Evolutionary conservation across 1,140 invertebrate genomes (phyloP).

Genomic region (Dreissena polymorpha): DNA sequence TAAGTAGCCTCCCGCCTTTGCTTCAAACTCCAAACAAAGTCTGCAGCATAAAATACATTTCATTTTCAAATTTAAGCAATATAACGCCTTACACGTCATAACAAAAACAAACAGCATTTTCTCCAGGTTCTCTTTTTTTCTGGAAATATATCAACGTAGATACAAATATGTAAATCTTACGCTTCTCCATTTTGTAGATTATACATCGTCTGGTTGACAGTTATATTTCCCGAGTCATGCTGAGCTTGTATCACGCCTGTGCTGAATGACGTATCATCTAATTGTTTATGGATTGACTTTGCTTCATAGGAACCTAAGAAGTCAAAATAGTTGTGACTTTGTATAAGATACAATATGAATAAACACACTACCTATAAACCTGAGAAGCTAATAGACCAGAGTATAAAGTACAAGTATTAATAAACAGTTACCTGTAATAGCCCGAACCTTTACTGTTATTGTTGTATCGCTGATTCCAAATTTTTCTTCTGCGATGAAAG

Average conservation of each 20-base stretch:
- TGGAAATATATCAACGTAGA: no score
- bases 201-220: neutral
- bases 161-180: neutral
- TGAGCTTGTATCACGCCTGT: neutral
- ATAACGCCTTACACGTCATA: neutral
- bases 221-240: neutral
- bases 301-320: neutral
- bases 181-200: neutral
- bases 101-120: neutral
- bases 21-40: constrained; percentile 11
- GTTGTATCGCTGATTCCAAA: constrained; percentile 1
- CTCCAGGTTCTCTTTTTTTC: no score
- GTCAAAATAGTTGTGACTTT: neutral
- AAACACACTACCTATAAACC: neutral
- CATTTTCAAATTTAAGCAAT: neutral
- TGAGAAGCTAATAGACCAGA: neutral
- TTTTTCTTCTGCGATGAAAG: neutral
- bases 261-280: neutral
- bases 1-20: constrained; percentile 10
- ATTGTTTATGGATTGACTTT: neutral
- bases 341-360: neutral
- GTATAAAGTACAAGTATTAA: neutral
- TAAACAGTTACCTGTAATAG: neutral
- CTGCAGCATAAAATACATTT: neutral
- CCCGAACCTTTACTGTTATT: neutral